Conservation (phyloP, 2,113 vertebrate species). For the Paratilapia polleni region DNA sequence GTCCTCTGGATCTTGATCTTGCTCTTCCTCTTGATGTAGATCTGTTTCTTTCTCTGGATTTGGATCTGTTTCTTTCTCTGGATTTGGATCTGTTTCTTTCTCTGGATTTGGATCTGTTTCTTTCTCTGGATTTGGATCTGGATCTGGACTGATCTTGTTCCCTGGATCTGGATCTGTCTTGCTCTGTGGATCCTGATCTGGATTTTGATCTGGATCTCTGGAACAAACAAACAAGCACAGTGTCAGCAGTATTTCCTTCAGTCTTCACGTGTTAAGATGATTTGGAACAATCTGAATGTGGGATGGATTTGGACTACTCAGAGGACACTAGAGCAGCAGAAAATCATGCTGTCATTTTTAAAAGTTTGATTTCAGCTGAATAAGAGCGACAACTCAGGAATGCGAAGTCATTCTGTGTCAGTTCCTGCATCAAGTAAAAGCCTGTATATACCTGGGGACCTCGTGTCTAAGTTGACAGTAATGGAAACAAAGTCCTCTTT, state of each 20-base stretch:
- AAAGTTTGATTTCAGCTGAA: neutral
- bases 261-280: neutral
- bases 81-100: conserved; percentile 5
- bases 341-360: neutral
- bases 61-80: conserved; percentile 38
- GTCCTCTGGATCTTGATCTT: conserved; percentile 32
- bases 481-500: conserved; percentile 8
- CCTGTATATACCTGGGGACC: conserved; percentile 2
- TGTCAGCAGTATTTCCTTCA: neutral
- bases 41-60: conserved; percentile 33
- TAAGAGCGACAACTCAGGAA: neutral
- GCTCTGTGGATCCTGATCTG: conserved; percentile 19
- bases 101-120: conserved; percentile 35
- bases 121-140: conserved; percentile 36
- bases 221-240: neutral
- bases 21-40: conserved; percentile 44
- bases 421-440: conserved; percentile 4
- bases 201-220: conserved; percentile 32
- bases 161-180: conserved; percentile 43
- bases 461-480: conserved; percentile 7
- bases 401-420: neutral
- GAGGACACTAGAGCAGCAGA: neutral
- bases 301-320: neutral
- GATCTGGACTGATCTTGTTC: conserved; percentile 14
- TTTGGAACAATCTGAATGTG: neutral